These are phyloP conservation scores for Anhinga rufa DNA, from an alignment of 2,113 vertebrate genomes.

Conservation along the genomic window DNA sequence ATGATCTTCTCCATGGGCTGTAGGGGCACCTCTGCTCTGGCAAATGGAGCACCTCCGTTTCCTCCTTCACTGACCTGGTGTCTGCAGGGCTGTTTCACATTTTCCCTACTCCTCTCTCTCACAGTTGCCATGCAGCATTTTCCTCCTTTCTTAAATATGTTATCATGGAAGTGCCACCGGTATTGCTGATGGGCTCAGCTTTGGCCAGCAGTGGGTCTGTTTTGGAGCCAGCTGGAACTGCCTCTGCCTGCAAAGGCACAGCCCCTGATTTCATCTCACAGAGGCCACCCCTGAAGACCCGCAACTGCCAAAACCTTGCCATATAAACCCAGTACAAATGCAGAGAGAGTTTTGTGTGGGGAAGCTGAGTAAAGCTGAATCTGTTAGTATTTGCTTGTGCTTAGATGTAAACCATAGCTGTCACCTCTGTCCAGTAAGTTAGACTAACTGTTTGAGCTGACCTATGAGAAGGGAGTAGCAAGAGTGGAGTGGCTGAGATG, in stretches of 20 bases:
- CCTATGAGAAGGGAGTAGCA: not conserved
- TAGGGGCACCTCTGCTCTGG: not conserved
- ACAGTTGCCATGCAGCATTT: not conserved
- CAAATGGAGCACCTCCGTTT: not conserved
- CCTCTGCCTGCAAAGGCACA: not conserved
- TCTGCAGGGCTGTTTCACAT: not conserved
- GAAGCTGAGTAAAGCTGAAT: not conserved
- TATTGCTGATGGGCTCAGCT: not conserved
- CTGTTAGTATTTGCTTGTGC: not conserved
- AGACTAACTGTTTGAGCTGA: not conserved
- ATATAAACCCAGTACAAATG: not conserved
- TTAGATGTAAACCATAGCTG: not conserved
- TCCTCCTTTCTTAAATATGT: not conserved
- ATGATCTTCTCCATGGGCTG: not conserved
- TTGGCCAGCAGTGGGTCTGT: not conserved
- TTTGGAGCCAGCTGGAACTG: not conserved
- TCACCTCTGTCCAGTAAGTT: not conserved
- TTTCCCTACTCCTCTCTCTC: not conserved
- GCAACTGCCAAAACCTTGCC: not conserved
- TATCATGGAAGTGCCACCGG: not conserved
- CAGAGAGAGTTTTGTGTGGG: not conserved
- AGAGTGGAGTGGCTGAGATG: not conserved
- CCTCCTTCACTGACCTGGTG: not conserved
- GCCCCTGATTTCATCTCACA: not conserved
- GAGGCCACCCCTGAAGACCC: not conserved